These are phyloP conservation scores for Xylota segnis DNA, from an alignment of 2,888 invertebrate genomes.

Conservation along the genomic window DNA sequence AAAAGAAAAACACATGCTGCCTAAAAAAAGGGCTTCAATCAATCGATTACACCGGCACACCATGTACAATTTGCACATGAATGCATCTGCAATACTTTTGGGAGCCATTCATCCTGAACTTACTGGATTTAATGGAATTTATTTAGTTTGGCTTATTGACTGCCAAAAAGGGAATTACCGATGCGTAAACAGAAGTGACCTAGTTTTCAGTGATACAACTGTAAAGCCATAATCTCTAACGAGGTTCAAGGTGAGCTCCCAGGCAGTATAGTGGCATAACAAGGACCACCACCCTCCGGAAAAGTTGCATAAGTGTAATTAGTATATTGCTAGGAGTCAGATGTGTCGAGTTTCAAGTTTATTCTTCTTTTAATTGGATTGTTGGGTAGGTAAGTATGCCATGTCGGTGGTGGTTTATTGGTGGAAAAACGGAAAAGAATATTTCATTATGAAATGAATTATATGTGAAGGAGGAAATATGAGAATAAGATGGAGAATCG, in stretches of 20 bases:
- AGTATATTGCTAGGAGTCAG: constrained; percentile 27
- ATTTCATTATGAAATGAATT: constrained; percentile 27
- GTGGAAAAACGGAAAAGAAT: neutral
- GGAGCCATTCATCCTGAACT: constrained; percentile 45
- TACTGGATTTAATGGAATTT: constrained; percentile 48
- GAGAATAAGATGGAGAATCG: constrained; percentile 7
- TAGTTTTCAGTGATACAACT: constrained; percentile 52
- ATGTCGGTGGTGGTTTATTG: neutral
- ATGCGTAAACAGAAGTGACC: constrained; percentile 60
- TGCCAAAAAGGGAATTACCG: constrained; percentile 37
- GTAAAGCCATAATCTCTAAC: constrained; percentile 54
- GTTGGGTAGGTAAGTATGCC: constrained; percentile 27
- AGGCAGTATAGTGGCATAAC: neutral
- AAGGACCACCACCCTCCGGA: neutral
- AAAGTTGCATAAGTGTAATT: constrained; percentile 62
- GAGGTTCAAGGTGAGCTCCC: constrained; percentile 50
- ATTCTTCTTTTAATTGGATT: constrained; percentile 67
- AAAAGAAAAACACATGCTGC: neutral
- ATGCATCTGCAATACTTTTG: constrained; percentile 46
- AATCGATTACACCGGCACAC: constrained; percentile 19
- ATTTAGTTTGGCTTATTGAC: constrained; percentile 58
- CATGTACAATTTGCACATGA: constrained; percentile 12
- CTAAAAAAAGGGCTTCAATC: neutral
- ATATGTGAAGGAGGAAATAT: constrained; percentile 2
- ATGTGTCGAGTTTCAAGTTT: constrained; percentile 65